These are phyloP conservation scores for Corynorhinus townsendii DNA, from an alignment of 2,113 vertebrate genomes.

Conservation along the genomic window DNA sequence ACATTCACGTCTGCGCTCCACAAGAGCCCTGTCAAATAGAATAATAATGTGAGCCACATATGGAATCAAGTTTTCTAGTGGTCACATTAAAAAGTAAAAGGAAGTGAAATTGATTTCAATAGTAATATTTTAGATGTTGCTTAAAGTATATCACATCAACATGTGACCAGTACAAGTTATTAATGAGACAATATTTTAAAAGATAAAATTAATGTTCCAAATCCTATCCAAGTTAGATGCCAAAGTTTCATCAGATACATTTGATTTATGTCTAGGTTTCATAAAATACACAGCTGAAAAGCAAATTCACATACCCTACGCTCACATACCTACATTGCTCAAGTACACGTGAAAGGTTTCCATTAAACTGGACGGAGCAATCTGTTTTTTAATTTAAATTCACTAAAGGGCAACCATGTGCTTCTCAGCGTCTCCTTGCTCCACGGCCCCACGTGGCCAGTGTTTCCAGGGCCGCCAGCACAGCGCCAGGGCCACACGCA, in stretches of 20 bases:
- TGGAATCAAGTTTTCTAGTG: background rate
- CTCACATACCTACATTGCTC: background rate
- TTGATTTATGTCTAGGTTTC: conserved; percentile 6
- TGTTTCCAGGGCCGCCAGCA: fast-evolving
- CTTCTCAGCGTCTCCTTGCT: background rate
- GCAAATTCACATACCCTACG: background rate
- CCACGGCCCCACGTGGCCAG: too few relatives aligned
- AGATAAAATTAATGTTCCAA: background rate
- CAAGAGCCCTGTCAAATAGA: background rate
- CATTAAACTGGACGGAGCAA: background rate
- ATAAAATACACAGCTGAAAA: background rate
- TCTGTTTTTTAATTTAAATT: background rate
- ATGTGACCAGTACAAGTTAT: background rate
- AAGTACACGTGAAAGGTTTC: background rate
- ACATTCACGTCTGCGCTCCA: background rate
- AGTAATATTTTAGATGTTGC: background rate
- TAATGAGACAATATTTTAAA: background rate
- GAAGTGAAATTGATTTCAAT: background rate
- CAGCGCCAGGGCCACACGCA: background rate
- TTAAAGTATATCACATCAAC: background rate
- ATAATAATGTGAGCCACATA: background rate
- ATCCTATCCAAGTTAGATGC: background rate
- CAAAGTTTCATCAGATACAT: background rate
- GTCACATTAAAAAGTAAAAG: background rate
- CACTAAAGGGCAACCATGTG: background rate